Percentiles rank a stretch among this genome's conserved stretches.
These are phyloP conservation scores for Agapostemon virescens DNA, from an alignment of 2,888 invertebrate species.

Conservation along the genomic window DNA sequence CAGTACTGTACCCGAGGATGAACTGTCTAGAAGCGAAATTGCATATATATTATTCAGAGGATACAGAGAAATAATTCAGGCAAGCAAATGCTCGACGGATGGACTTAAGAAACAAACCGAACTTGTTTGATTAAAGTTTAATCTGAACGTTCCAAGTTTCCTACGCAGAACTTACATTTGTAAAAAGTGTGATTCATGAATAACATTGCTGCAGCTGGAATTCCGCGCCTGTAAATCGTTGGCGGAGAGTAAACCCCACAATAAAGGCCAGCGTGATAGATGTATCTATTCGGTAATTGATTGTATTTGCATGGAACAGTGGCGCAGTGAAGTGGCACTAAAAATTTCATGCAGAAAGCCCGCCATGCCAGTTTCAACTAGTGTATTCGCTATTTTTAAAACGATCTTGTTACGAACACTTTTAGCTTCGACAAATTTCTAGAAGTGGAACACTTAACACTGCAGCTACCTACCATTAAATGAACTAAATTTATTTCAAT, in stretches of 20 bases:
- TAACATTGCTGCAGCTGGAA: neutral
- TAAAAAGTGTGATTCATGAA: neutral
- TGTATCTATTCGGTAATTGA: too few relatives aligned
- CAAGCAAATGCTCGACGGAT: neutral
- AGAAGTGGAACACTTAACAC: too few relatives aligned
- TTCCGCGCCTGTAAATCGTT: neutral
- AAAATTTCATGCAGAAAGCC: too few relatives aligned
- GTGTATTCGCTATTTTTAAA: too few relatives aligned
- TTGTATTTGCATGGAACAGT: too few relatives aligned
- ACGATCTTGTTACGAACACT: too few relatives aligned
- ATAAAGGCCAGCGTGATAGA: neutral
- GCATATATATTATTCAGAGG: conserved; percentile 9
- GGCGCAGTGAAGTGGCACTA: too few relatives aligned
- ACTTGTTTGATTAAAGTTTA: conserved; percentile 12
- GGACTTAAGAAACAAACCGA: neutral
- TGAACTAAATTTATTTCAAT: too few relatives aligned
- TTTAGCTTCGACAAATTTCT: too few relatives aligned
- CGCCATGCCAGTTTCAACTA: too few relatives aligned
- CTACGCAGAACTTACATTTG: neutral
- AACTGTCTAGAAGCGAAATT: neutral
- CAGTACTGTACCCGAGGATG: neutral
- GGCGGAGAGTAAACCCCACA: neutral
- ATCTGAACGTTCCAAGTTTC: neutral
- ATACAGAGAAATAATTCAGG: neutral
- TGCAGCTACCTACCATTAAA: too few relatives aligned